Evolutionary conservation across 2,888 invertebrate species (phyloP).

Genomic region (Cephus nigrinus): DNA sequence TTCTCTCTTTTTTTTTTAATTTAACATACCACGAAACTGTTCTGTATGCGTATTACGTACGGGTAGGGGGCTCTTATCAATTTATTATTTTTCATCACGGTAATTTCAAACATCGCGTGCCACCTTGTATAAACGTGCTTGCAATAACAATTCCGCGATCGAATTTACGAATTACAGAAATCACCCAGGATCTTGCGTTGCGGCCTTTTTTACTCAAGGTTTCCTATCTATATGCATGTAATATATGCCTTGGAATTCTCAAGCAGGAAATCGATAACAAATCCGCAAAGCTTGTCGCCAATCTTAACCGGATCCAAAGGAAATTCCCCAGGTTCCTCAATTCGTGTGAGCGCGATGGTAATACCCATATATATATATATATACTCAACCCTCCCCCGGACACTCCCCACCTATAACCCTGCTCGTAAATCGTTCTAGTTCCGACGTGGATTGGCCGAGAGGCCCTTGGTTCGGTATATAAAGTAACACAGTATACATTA

Average conservation of each 20-base stretch:
- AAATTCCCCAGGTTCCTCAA: not conserved
- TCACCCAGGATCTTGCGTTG: not conserved
- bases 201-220: not conserved
- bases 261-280: not conserved
- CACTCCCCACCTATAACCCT: not conserved
- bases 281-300: not conserved
- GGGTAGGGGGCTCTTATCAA: not conserved
- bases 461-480: not conserved
- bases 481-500: not conserved
- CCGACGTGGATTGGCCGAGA: not conserved
- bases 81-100: not conserved
- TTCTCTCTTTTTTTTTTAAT: not conserved
- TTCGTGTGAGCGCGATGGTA: not conserved
- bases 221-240: not conserved
- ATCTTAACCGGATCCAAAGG: not conserved
- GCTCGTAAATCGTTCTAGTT: not conserved
- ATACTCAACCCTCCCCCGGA: not conserved
- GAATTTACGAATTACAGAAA: not conserved
- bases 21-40: not conserved
- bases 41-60: no score
- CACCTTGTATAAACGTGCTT: not conserved
- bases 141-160: not conserved
- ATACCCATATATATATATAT: not conserved
- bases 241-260: not conserved
- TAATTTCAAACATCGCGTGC: not conserved